Evolutionary conservation across 2,113 vertebrate genomes (phyloP).

Genomic region (Psophia crepitans): DNA sequence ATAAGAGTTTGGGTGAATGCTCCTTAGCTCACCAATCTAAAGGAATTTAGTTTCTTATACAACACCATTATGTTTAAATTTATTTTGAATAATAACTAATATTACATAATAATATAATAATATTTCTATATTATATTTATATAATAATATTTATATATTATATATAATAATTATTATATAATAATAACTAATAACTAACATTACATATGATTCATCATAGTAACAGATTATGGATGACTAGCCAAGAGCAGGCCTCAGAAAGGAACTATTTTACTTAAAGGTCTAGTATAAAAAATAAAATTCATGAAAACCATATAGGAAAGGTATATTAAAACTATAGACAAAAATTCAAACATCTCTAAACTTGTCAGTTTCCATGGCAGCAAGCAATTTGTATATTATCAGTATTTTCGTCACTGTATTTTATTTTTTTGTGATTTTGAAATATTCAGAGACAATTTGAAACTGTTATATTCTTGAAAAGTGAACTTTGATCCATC

Average conservation of each 20-base stretch:
- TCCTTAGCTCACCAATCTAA: neutral
- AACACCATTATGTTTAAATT: neutral
- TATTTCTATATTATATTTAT: no score
- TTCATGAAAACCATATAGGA: neutral
- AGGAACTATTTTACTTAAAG: neutral
- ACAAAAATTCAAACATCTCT: neutral
- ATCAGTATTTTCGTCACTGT: neutral
- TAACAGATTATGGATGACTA: neutral
- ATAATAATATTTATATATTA: no score
- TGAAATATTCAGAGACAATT: neutral
- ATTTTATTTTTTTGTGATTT: neutral
- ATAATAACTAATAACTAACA: neutral
- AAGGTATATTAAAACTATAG: neutral
- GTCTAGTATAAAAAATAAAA: neutral
- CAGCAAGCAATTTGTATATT: conserved; percentile 34
- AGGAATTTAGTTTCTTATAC: neutral
- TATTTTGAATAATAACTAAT: neutral
- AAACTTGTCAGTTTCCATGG: conserved; percentile 52
- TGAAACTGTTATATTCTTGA: neutral
- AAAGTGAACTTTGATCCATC: neutral
- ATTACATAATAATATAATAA: no score
- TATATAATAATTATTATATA: no score
- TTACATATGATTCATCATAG: neutral
- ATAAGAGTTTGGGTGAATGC: neutral
- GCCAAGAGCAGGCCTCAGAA: neutral